Evolutionary conservation across 2,113 vertebrate genomes (phyloP).

Genomic region (Anser cygnoides): DNA sequence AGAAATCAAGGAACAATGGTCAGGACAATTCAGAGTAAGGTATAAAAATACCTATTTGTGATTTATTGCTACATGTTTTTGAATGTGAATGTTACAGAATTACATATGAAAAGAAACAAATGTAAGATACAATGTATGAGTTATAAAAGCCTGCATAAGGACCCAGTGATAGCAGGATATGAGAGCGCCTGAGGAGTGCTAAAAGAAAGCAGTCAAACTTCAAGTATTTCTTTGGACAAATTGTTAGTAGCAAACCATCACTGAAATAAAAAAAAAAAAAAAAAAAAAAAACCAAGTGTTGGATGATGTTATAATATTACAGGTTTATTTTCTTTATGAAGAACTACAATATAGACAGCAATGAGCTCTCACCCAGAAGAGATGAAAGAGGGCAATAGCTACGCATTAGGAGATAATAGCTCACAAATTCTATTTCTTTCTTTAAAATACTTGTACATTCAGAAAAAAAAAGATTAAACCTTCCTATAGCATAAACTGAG

Average conservation of each 20-base stretch:
- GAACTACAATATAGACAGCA: background rate
- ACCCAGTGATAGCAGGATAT: background rate
- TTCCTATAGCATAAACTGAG: background rate
- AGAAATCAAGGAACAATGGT: constrained; percentile 32
- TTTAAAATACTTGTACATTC: background rate
- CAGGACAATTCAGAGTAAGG: background rate
- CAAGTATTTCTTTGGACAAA: background rate
- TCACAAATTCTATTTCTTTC: background rate
- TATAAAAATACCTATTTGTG: accelerated
- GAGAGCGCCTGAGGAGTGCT: background rate
- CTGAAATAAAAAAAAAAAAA: background rate
- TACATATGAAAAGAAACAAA: background rate
- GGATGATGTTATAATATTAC: background rate
- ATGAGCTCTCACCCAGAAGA: background rate
- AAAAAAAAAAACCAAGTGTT: background rate
- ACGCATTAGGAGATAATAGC: background rate
- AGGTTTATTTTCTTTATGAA: background rate
- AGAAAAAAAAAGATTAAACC: background rate
- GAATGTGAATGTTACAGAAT: background rate
- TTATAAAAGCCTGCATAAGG: background rate
- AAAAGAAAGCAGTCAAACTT: background rate
- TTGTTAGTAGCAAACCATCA: background rate
- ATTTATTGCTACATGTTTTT: background rate
- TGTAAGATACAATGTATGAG: background rate
- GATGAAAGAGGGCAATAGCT: background rate